Percentiles rank a stretch among this genome's conserved stretches.
Conservation (phyloP, 1,140 invertebrate genomes). For the Drosophila ohnishii region DNA sequence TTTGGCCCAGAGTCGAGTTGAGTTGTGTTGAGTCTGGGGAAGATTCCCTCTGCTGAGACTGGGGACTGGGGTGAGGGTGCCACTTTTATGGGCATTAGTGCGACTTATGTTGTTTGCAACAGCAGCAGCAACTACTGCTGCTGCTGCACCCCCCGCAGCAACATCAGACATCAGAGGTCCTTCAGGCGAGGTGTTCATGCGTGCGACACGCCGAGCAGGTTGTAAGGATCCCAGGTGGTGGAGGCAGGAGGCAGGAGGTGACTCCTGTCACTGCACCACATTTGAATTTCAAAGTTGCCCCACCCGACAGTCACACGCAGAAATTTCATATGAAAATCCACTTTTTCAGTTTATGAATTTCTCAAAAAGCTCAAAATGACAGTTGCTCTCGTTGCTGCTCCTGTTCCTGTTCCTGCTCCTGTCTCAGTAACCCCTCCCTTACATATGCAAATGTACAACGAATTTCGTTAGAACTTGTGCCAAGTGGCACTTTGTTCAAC, state of each 20-base stretch:
- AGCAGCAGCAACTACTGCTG: conserved; percentile 16
- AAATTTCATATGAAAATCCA: conserved; percentile 81
- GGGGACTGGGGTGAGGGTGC: conserved; percentile 35
- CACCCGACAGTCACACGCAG: conserved; percentile 61
- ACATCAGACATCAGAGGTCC: conserved; percentile 34
- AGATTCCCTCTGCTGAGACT: not conserved
- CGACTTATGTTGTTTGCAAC: conserved; percentile 75
- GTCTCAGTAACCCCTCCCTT: not conserved
- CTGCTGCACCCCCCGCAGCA: conserved; percentile 32
- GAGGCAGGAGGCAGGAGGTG: conserved; percentile 5
- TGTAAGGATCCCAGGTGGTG: conserved; percentile 10
- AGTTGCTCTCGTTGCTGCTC: conserved; percentile 54
- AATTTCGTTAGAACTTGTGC: conserved; percentile 68
- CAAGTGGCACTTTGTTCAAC: conserved; percentile 76
- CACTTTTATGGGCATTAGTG: conserved; percentile 80
- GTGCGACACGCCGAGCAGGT: conserved; percentile 72
- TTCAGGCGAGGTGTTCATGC: conserved; percentile 74
- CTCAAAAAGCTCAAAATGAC: conserved; percentile 79
- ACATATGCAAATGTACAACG: conserved; percentile 70
- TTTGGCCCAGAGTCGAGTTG: conserved; percentile 45
- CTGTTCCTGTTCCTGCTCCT: not conserved
- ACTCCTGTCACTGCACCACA: conserved; percentile 66
- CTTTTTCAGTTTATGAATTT: conserved; percentile 82
- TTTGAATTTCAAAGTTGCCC: conserved; percentile 74
- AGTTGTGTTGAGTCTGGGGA: conserved; percentile 17